phyloP scores from a whole-genome alignment of 2,888 invertebrate genomes.

The Tiphia femorata region DNA sequence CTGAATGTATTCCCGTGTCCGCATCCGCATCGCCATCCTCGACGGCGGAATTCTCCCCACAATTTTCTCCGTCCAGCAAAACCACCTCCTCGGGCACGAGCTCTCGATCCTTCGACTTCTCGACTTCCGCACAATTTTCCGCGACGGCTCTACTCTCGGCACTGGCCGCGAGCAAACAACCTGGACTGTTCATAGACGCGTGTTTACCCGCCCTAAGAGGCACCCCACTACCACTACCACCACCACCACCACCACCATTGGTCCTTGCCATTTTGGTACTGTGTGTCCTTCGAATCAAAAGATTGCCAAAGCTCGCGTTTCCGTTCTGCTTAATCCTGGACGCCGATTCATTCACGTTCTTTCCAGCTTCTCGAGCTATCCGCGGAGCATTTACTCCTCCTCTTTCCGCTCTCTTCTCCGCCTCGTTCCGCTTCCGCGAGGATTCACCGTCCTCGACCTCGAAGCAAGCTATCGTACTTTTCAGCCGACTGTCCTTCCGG shows the following conservation, averaged over 20 bases:
- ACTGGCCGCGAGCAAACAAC: too few relatives aligned
- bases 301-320: constrained; percentile 51
- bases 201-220: constrained; percentile 47
- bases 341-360: constrained; percentile 6
- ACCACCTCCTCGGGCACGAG: constrained; percentile 68
- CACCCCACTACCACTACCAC: constrained; percentile 68
- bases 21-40: constrained; percentile 77
- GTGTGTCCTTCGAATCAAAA: constrained; percentile 79
- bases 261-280: constrained; percentile 81
- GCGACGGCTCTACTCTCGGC: constrained; percentile 49
- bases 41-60: constrained; percentile 59
- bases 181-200: constrained; percentile 46
- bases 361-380: constrained; percentile 14
- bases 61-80: too few relatives aligned
- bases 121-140: constrained; percentile 63
- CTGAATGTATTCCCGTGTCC: constrained; percentile 79
- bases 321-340: constrained; percentile 58
- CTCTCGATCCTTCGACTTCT: constrained; percentile 66
- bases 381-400: not conserved
- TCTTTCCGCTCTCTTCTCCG: not conserved
- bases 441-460: constrained; percentile 40
- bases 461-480: constrained; percentile 51
- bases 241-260: too few relatives aligned
- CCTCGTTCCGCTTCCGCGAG: constrained; percentile 18
- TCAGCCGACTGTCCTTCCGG: constrained; percentile 49